Evolutionary conservation across 1,140 invertebrate genomes (phyloP).

Genomic region (Lasioglossum albipes): DNA sequence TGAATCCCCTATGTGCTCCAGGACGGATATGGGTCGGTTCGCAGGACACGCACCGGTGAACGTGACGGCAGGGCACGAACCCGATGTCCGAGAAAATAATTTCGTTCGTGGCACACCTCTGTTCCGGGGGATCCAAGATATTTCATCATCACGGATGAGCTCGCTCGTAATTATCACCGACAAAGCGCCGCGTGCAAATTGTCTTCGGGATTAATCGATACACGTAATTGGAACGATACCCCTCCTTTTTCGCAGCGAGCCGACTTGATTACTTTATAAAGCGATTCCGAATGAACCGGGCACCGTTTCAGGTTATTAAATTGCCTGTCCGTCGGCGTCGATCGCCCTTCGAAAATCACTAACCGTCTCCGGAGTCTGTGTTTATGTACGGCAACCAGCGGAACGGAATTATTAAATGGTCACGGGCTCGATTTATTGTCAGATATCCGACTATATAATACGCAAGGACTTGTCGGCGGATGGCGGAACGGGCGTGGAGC

Average conservation of each 20-base stretch:
- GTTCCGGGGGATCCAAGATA: constrained; percentile 19
- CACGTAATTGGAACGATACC: constrained; percentile 40
- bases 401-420: constrained; percentile 41
- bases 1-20: too few species aligned
- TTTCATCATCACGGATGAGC: constrained; percentile 37
- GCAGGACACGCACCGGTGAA: too few species aligned
- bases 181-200: constrained; percentile 33
- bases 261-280: constrained; percentile 36
- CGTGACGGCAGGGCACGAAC: too few species aligned
- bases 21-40: too few species aligned
- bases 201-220: constrained; percentile 32
- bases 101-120: not conserved
- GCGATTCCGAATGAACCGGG: constrained; percentile 14
- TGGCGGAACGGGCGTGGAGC: too few species aligned
- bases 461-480: not conserved
- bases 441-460: not conserved
- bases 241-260: not conserved
- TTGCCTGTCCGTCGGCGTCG: constrained; percentile 21
- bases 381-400: constrained; percentile 38
- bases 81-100: constrained; percentile 15
- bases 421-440: constrained; percentile 23
- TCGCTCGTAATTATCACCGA: constrained; percentile 31
- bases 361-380: constrained; percentile 25
- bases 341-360: constrained; percentile 21
- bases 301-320: constrained; percentile 29